Evolutionary conservation across 2,113 vertebrate species (phyloP), one percentile per base, ranked within the genome.

Genomic region (Colaptes auratus): DNA sequence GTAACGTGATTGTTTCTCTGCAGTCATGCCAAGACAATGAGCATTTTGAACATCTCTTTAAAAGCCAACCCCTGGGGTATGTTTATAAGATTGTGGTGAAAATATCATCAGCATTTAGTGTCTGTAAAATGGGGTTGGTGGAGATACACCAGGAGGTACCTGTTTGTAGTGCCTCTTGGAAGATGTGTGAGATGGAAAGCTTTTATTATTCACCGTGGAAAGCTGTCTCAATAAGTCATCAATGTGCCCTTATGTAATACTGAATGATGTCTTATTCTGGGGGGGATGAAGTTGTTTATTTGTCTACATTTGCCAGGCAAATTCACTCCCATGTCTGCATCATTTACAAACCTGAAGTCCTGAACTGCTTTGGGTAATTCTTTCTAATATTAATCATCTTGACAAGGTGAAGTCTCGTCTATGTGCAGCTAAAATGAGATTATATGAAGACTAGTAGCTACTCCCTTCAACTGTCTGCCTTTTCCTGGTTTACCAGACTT

Each of bases 1-100:
- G 18, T 31, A 65, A 71, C 60, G 8, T 25, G 70, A 56, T 24
- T 91, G 72, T 91, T 82, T 82, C 77, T 93, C 93, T 63, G 39
- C 15, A 83, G 67, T 74, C 50, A 7, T 39, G 28, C 56, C 6
- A 42, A 80, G 28, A 60, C n/a, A 18, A 80, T 78, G 46, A 86
- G 31, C 53, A 61, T 76, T 78, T 85, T 76, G 78, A 93, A 60
- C 24, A 33, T 3, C 12, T 30, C 13, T 92, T 91, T 69, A 78
- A 42, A 91, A 80, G 17, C 13, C 35, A 10, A 0, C 36, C 39
- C 25, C 55, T 46, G 23, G 18, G 56, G 30, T 30, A 18, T 9
- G 21, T 44, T 81, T 31, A 44, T 73, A 24, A 82, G 48, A 52
- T 13, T 44, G 66, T 60, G 35, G 58, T 6, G 13, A 55, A 86